Base-by-base conservation (phyloP, 2,888 invertebrate genomes). In the Phymatocera aterrima region DNA sequence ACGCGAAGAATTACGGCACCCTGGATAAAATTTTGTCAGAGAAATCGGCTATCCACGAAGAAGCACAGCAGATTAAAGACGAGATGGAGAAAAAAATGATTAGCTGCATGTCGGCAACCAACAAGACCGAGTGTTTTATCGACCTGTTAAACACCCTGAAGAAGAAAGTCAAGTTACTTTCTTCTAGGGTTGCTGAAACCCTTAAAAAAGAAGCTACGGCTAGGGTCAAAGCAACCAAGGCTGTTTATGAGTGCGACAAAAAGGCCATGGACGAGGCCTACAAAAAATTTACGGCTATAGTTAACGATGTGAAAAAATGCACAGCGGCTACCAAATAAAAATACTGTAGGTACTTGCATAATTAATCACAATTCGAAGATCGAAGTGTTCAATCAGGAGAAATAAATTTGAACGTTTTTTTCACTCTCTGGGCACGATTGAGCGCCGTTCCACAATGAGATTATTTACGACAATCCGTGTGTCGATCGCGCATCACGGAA, bases 21-120 rank as follows among this genome's bases (percentile, higher is more conserved):
- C 34, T 72, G 48, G 72, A 72, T n/a, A 72, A 51, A 51, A 72
- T 72, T 10, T 72, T 72, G 34, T 12, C 34, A 3, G 31, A 72
- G 0, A 72, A 72, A 51, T 2, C 51, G n/a, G 18, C 34, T n/a
- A 34, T 51, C 18, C 72, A 43, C 72, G 72, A 72, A 34, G 72
- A 72, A 72, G 72, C 72, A 18, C n/a, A 21, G 12, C 21, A 51
- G 51, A 51, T 72, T n/a, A 72, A 48, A 51, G 34, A 72, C 51
- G 72, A 72, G 15, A 8, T 72, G 1, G 31, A 72, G 18, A 3
- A 51, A 18, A 28, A 24, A n/a, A 48, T 72, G 34, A 6, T n/a
- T 0, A 72, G 34, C 72, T 72, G 72, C 34, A 72, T 72, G 72
- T 72, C 72, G 1, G 72, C 72, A 3, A 34, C 6, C 1, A 72